Evolutionary conservation across 1,140 invertebrate genomes (phyloP), one percentile per base, ranked within the genome.

Genomic region (Habropoda laboriosa): DNA sequence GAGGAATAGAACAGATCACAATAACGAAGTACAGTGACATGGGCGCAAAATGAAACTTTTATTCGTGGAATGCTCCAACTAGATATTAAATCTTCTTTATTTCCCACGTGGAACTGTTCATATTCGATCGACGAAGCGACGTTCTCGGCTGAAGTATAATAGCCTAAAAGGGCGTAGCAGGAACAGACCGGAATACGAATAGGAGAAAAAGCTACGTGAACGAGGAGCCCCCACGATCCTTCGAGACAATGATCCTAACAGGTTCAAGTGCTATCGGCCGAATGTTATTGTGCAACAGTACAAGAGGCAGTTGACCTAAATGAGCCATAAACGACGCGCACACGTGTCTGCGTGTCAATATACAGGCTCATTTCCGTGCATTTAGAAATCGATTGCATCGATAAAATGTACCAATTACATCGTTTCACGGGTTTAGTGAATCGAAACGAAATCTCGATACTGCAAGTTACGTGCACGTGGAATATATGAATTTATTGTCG

Each of bases 261-360:
- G 49, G 47, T 38, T 64, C 24, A 32, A 75, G 18, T 51, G 21
- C n/a, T 13, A 66, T 42, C 12, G 61, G 60, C 27, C 42, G 21
- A 55, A 64, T 66, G 72, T 75, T 75, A 66, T 75, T 75, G 47
- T 75, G 60, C 35, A 75, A 3, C 7, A 18, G 32, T 66, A 75
- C 72, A 55, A 75, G 35, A 66, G 60, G 24, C 72, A 55, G 45
- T 75, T 53, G 60, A 75, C 72, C 60, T 66, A 75, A 75, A 75
- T 75, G 60, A 60, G 0, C 35, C 35, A 32, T 75, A 64, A 51
- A 32, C 40, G 27, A 27, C 27, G 47, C 13, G 57, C n/a, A 35
- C 24, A 16, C 32, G 2, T 10, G 13, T 16, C 4, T 57, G 18
- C 24, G 32, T 73, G 40, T 73, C 42, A 63, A 61, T 63, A 35